Base-by-base conservation (phyloP, 2,113 vertebrate species). In the Nothobranchius kuhntae region DNA sequence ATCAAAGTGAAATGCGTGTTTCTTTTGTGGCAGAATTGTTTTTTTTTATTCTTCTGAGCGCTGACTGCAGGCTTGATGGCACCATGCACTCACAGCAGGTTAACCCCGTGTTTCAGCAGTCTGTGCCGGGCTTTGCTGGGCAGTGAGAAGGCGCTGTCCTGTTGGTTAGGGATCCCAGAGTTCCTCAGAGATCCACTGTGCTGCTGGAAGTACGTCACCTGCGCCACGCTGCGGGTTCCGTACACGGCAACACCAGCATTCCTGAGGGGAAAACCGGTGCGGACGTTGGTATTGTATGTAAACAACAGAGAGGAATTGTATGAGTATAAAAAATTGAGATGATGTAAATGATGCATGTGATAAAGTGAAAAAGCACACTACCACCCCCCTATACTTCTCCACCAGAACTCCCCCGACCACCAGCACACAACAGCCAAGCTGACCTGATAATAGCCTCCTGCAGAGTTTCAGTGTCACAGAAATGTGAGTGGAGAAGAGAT, bases 161-260 rank as follows among this genome's bases (percentile, higher is more conserved):
- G 95, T 0, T 95, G 92, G 80, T 93, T 96, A 0, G 97, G 98
- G 17, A 95, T 92, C 0, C 98, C 96, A 0, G 96, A 98, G 92
- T 96, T 94, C 75, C 92, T 94, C 9, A 84, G 56, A 0, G 91
- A 81, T 0, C 86, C 51, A 0, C 88, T 91, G 61, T 95, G 90
- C 80, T 95, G 96, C 90, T 96, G 94, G 90, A 98, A 99, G 75
- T 93, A 98, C 13, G 96, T 97, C 59, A 98, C 96, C 67, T 98
- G 96, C 53, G 93, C 92, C 0, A 92, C 78, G 38, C 50, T 97
- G 51, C 93, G 87, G 52, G 94, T 95, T 21, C 94, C 95, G 0
- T 95, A 98, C 50, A 97, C 91, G 0, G 96, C 95, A 0, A 91
- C 90, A 35, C 93, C 82, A 11, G 95, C 95, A 0, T 92, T 99